Conservation (phyloP, 2,113 vertebrate species). For the Cinclus cinclus region DNA sequence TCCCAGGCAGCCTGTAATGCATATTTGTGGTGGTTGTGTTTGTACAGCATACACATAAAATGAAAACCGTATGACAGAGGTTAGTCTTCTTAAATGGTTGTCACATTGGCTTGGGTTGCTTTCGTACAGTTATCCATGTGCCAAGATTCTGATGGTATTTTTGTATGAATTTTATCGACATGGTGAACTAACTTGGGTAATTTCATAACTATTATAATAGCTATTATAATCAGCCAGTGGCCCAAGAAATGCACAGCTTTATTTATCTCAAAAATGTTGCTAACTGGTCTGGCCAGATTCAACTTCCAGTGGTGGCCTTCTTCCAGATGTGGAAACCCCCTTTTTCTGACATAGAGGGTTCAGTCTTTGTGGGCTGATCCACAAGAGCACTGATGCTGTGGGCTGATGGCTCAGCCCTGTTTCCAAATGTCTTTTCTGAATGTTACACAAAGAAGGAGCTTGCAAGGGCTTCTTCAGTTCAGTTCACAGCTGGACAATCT, state of each 20-base stretch:
- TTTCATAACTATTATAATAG: slow-evolving; percentile 20
- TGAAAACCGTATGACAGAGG: slow-evolving; percentile 70
- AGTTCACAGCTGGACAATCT: background rate
- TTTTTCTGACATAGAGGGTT: background rate
- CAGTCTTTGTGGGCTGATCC: background rate
- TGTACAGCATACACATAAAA: slow-evolving; percentile 46
- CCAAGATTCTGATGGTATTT: slow-evolving; percentile 54
- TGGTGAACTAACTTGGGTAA: slow-evolving; percentile 50
- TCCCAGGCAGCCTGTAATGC: slow-evolving; percentile 57
- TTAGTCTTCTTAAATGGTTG: slow-evolving; percentile 61
- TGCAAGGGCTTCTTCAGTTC: background rate
- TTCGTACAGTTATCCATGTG: slow-evolving; percentile 17
- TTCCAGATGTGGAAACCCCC: slow-evolving; percentile 20
- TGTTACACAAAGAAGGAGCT: background rate
- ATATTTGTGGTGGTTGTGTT: slow-evolving; percentile 58
- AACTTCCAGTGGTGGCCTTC: background rate
- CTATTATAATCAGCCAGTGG: slow-evolving; percentile 53
- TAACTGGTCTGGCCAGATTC: slow-evolving; percentile 37
- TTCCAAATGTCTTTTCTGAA: background rate
- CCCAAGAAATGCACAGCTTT: slow-evolving; percentile 9
- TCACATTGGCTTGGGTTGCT: slow-evolving; percentile 54
- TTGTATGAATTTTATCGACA: slow-evolving; percentile 39
- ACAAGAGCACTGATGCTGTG: background rate
- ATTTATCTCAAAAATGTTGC: slow-evolving; percentile 27
- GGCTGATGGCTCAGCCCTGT: slow-evolving; percentile 6